A percentile compares a stretch with the other conserved stretches of the same genome.
These are phyloP conservation scores for Lithophane socia DNA, from an alignment of 2,888 invertebrate species.

Conservation along the genomic window DNA sequence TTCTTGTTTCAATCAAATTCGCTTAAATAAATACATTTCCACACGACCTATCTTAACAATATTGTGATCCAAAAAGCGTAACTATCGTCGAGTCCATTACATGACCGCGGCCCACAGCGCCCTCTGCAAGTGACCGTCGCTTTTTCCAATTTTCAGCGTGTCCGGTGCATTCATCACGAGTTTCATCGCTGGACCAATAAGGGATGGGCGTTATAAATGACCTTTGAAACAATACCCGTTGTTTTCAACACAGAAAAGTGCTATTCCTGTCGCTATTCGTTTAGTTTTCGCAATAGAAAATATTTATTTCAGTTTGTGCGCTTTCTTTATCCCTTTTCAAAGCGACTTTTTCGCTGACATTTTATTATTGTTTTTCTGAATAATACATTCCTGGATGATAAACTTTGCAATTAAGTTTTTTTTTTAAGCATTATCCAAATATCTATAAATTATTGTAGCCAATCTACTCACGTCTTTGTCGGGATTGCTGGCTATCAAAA, in stretches of 20 bases:
- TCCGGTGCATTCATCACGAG: slow-evolving; percentile 72
- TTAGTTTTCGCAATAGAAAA: slow-evolving; percentile 20
- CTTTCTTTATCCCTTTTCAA: background rate
- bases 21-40: background rate
- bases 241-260: slow-evolving; percentile 35
- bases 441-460: too few relatives aligned
- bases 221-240: slow-evolving; percentile 47
- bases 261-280: slow-evolving; percentile 21
- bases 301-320: background rate
- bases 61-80: slow-evolving; percentile 43
- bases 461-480: background rate
- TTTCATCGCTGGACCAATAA: slow-evolving; percentile 65
- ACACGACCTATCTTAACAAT: slow-evolving; percentile 1
- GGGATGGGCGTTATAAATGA: slow-evolving; percentile 63
- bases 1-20: background rate
- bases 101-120: slow-evolving; percentile 39
- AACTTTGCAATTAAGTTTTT: background rate
- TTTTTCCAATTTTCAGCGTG: slow-evolving; percentile 79
- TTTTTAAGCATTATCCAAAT: too few relatives aligned
- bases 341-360: background rate
- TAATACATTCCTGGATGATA: background rate
- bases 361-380: background rate
- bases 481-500: background rate
- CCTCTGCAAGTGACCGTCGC: slow-evolving; percentile 67
- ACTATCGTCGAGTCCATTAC: slow-evolving; percentile 38